A percentile compares a stretch with the other conserved stretches of the same genome.
phyloP scores from a whole-genome alignment of 1,140 invertebrate genomes.

The Drosophila kepulauana region DNA sequence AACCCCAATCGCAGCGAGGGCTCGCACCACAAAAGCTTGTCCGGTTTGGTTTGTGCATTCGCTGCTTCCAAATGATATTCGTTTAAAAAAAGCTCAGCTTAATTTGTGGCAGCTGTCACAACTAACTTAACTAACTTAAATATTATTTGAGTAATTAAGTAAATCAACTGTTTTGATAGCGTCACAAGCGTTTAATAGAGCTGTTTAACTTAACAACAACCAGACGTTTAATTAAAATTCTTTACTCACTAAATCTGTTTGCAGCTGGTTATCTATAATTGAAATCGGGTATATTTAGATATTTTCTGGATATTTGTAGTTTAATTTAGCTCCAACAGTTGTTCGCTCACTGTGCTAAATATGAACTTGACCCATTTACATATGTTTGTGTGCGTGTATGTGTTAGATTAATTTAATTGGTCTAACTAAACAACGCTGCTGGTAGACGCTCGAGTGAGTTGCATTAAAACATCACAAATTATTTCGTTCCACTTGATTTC shows the following conservation, averaged over 20 bases:
- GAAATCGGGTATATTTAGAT: slow-evolving; percentile 36
- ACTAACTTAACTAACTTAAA: not conserved
- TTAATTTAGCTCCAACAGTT: slow-evolving; percentile 19
- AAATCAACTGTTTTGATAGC: slow-evolving; percentile 7
- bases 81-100: slow-evolving; percentile 1
- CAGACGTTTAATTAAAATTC: slow-evolving; percentile 6
- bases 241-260: not conserved
- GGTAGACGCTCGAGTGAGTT: slow-evolving; percentile 1
- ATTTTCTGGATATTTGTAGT: slow-evolving; percentile 34
- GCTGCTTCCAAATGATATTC: slow-evolving; percentile 25
- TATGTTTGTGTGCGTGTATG: not conserved
- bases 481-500: slow-evolving; percentile 54
- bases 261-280: slow-evolving; percentile 14
- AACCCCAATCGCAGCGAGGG: not conserved
- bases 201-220: not conserved
- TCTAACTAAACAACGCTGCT: slow-evolving; percentile 15
- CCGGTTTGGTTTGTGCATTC: not conserved
- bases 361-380: slow-evolving; percentile 38
- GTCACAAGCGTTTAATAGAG: slow-evolving; percentile 3
- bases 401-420: slow-evolving; percentile 26
- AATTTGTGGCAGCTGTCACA: not conserved
- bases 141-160: slow-evolving; percentile 1
- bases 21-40: slow-evolving; percentile 4
- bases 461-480: slow-evolving; percentile 8
- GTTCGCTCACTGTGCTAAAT: slow-evolving; percentile 26